phyloP scores from a whole-genome alignment of 2,888 invertebrate genomes.

The Achlya flavicornis region DNA sequence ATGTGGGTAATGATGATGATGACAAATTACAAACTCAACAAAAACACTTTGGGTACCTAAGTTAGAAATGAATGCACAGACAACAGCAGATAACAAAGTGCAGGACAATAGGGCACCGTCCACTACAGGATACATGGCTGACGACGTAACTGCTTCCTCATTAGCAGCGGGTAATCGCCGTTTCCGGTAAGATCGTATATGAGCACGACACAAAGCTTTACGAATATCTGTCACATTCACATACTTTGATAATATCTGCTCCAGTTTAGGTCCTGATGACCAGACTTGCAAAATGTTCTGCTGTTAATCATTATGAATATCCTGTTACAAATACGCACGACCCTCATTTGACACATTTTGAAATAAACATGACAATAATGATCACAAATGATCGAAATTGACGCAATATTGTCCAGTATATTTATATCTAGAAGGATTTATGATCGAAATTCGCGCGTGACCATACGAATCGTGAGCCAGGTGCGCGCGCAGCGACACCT shows the following conservation, averaged over 20 bases:
- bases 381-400: conserved; percentile 44
- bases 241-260: background rate
- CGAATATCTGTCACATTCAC: background rate
- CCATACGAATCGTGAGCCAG: conserved; percentile 74
- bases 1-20: too few relatives aligned
- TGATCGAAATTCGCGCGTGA: conserved; percentile 68
- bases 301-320: too few relatives aligned
- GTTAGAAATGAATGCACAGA: background rate
- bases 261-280: background rate
- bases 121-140: conserved; percentile 46
- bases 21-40: too few relatives aligned
- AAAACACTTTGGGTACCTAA: background rate
- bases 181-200: conserved; percentile 56
- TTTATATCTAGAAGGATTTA: conserved; percentile 61
- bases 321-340: too few relatives aligned
- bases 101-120: conserved; percentile 26
- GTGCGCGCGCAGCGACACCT: conserved; percentile 70
- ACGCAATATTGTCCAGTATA: conserved; percentile 50
- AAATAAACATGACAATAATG: conserved; percentile 31
- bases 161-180: conserved; percentile 68
- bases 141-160: conserved; percentile 73
- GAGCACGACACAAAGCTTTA: background rate
- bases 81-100: conserved; percentile 23
- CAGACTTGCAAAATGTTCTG: background rate
- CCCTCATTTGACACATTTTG: conserved; percentile 17